Percentiles rank a stretch among this genome's conserved stretches.
Conservation (phyloP, 92 coral and sea anemone genomes). For the Epizoanthus illoricatus region DNA sequence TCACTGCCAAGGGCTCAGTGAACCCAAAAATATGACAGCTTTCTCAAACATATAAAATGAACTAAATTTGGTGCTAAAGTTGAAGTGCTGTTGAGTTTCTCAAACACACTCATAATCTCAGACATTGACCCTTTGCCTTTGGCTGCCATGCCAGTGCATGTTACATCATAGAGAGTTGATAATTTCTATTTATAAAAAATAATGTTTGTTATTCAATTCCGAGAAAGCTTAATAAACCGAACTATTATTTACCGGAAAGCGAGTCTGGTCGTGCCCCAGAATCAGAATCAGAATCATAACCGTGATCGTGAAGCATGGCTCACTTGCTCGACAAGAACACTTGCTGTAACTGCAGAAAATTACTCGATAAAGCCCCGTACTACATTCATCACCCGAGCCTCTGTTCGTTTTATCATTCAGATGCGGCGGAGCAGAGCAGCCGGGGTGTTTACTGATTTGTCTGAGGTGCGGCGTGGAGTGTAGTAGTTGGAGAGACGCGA, state of each 20-base stretch:
- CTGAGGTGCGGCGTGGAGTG: slow-evolving; percentile 38
- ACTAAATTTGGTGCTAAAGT: no score
- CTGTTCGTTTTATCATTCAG: slow-evolving; percentile 29
- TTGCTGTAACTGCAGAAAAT: slow-evolving; percentile 24
- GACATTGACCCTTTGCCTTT: no score
- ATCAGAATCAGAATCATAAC: background rate
- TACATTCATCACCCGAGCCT: slow-evolving; percentile 26
- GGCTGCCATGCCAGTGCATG: no score
- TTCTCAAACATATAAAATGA: no score
- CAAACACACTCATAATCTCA: no score
- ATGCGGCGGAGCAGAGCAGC: slow-evolving; percentile 35
- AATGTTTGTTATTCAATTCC: slow-evolving; percentile 3
- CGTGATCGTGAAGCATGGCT: slow-evolving; percentile 13
- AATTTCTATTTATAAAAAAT: background rate
- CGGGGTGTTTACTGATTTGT: slow-evolving; percentile 31
- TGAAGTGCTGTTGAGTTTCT: no score
- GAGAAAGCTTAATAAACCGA: background rate
- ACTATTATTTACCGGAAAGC: background rate
- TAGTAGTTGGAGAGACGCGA: slow-evolving; percentile 24
- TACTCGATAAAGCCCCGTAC: background rate
- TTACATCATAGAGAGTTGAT: no score
- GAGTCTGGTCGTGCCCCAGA: background rate
- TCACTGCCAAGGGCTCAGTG: no score
- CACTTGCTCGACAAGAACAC: slow-evolving; percentile 14
- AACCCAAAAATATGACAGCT: no score